These are phyloP conservation scores for Euphysa ruthae DNA, from an alignment of 30 jellyfish, hydroid and myxozoan species.

Conservation along the genomic window DNA sequence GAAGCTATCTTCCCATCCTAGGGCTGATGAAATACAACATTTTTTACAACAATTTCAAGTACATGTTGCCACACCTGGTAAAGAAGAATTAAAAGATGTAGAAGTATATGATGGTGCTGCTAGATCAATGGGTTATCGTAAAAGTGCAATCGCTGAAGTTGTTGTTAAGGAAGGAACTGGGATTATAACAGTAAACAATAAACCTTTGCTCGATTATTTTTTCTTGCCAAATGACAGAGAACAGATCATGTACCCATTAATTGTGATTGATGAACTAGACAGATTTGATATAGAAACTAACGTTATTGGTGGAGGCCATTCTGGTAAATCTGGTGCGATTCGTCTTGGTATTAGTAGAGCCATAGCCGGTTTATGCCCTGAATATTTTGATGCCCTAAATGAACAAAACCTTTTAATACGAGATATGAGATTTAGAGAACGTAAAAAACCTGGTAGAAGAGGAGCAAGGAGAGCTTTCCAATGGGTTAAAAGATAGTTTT, in stretches of 20 bases:
- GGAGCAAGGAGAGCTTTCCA: constrained; percentile 74
- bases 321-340: constrained; percentile 97
- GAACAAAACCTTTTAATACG: constrained; percentile 51
- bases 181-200: constrained; percentile 50
- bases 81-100: constrained; percentile 46
- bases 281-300: constrained; percentile 75
- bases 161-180: constrained; percentile 77
- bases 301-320: constrained; percentile 83
- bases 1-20: constrained; percentile 58
- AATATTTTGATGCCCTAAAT: constrained; percentile 21
- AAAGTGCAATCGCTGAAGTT: constrained; percentile 90
- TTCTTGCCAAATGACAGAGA: constrained; percentile 49
- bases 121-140: constrained; percentile 83
- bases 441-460: constrained; percentile 87
- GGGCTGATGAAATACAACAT: constrained; percentile 49
- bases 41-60: constrained; percentile 56
- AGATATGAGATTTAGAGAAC: constrained; percentile 55
- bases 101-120: constrained; percentile 71
- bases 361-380: constrained; percentile 39
- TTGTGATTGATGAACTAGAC: constrained; percentile 47
- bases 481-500: constrained; percentile 55
- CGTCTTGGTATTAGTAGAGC: constrained; percentile 89
- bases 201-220: constrained; percentile 66
- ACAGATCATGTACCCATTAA: constrained; percentile 71
- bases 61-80: constrained; percentile 43